Evolutionary conservation across 2,797 vertebrate genomes (phyloP).

Genomic region (Coilia nasus): DNA sequence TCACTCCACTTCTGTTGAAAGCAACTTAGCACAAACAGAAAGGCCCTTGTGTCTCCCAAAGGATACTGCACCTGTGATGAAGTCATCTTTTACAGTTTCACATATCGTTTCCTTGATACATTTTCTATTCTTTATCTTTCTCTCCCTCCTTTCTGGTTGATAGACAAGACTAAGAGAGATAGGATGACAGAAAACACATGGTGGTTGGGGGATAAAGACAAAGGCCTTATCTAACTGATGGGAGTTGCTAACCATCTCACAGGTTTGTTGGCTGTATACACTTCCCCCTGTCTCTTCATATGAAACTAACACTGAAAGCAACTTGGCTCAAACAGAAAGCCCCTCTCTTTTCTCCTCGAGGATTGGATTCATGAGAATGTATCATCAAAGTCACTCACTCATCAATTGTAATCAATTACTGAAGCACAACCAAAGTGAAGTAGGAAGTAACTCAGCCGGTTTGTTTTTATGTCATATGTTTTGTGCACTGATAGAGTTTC

Average conservation of each 20-base stretch:
- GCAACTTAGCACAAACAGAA: background rate
- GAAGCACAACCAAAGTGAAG: background rate
- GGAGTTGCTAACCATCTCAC: background rate
- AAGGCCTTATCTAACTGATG: background rate
- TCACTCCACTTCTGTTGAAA: background rate
- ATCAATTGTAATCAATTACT: background rate
- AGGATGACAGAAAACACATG: background rate
- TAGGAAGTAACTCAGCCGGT: background rate
- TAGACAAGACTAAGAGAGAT: too few relatives aligned
- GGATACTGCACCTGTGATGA: background rate
- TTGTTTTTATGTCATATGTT: background rate
- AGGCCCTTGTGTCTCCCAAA: background rate
- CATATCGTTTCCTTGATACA: background rate
- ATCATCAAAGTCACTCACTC: background rate
- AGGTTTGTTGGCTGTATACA: background rate
- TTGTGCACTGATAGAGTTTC: background rate
- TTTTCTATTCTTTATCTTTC: background rate
- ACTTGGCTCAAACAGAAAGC: background rate
- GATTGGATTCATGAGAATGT: background rate
- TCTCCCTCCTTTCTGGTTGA: background rate
- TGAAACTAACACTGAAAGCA: background rate
- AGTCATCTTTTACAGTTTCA: background rate
- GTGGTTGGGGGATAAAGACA: background rate
- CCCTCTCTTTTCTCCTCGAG: background rate
- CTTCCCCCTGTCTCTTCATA: background rate